A percentile compares a stretch with the other conserved stretches of the same genome.
These are phyloP conservation scores for Labeo calbasu DNA, from an alignment of 2,797 vertebrate species.

Conservation along the genomic window DNA sequence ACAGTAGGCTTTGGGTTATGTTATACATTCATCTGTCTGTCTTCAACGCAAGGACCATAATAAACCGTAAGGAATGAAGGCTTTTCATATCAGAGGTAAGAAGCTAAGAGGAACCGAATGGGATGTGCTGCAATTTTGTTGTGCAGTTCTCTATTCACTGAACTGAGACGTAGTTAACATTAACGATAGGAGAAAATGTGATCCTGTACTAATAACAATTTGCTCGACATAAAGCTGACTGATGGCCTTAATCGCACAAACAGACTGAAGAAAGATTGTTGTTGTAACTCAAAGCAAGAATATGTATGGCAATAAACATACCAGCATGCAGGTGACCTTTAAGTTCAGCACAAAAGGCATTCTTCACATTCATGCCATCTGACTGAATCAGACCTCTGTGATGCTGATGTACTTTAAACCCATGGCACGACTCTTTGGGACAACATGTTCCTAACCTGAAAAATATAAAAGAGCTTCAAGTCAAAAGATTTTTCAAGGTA, in stretches of 20 bases:
- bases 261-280: constrained; percentile 23
- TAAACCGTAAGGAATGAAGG: background rate
- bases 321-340: constrained; percentile 36
- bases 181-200: background rate
- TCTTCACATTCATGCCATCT: constrained; percentile 51
- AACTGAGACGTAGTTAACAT: constrained; percentile 2
- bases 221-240: constrained; percentile 15
- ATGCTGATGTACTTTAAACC: constrained; percentile 8
- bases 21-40: constrained; percentile 27
- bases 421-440: constrained; percentile 6
- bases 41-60: constrained; percentile 24
- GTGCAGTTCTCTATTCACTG: background rate
- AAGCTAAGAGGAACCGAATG: background rate
- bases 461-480: background rate
- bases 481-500: background rate
- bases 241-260: constrained; percentile 17
- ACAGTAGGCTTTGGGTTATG: background rate
- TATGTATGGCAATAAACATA: constrained; percentile 24
- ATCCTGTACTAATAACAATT: background rate
- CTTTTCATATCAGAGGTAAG: background rate
- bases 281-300: constrained; percentile 34
- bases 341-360: constrained; percentile 49
- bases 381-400: constrained; percentile 33
- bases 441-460: background rate
- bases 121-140: background rate